Base-by-base conservation (phyloP, 2,113 vertebrate species). In the Puffinus mauretanicus region DNA sequence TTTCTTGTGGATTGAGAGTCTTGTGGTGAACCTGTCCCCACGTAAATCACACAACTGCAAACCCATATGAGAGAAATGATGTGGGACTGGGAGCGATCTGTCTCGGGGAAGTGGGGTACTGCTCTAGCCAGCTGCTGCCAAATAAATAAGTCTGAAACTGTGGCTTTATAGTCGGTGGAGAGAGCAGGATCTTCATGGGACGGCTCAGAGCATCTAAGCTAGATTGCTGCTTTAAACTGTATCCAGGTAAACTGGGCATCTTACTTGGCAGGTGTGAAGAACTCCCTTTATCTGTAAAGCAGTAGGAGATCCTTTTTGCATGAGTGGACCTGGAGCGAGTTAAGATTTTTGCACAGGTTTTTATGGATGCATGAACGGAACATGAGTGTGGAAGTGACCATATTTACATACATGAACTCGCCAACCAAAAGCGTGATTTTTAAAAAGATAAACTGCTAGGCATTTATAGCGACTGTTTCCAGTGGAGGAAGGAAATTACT, bases 401-500 rank as follows among this genome's bases (percentile, higher is more conserved):
- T 26, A 12, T 60, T 69, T 40, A 34, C n/a, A 16, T 25, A 5
- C 2, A 0, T 3, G 10, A 75, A 19, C 16, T 40, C 3, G 0
- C 26, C 9, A 5, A 3, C 3, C 19, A 32, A 21, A 78, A 80
- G 7, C 7, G 16, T 38, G 27, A 27, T 52, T 75, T 80, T 30
- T 29, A 4, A 16, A 13, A 34, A 55, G 38, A 13, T 21, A 24
- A 88, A 34, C 46, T 44, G 36, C 5, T 12, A 2, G 36, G n/a
- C 36, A 87, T 82, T 55, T 3, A 0, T 9, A 30, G 30, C 0
- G 0, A 6, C n/a, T 20, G 16, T 52, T 4, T 30, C 0, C 2
- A 70, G 46, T 1, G 4, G 36, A 76, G 49, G 66, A 54, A 57
- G n/a, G 79, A 58, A 51, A 51, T 61, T 0, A 36, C 29, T 90